Conservation (phyloP, 2,113 vertebrate genomes). For the Channa maculata region DNA sequence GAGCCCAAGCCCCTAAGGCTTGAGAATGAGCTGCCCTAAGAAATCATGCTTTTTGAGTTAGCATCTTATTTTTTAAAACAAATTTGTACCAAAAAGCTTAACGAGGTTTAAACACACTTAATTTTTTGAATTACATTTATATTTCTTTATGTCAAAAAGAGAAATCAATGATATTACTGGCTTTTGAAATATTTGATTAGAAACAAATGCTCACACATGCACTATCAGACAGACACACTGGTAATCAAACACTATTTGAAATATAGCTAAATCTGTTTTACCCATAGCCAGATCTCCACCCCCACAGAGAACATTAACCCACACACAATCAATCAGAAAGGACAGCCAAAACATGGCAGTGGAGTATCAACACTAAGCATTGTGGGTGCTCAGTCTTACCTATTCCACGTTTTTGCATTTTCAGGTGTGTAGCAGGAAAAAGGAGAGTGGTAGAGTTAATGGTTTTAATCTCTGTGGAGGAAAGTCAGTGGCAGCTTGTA, state of each 20-base stretch:
- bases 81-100: too few species aligned
- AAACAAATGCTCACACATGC: constrained; percentile 6
- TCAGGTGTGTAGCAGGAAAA: not conserved
- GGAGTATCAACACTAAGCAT: constrained; percentile 43
- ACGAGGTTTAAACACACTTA: too few species aligned
- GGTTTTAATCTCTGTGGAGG: too few species aligned
- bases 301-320: constrained; percentile 32
- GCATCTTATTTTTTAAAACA: too few species aligned
- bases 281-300: constrained; percentile 4
- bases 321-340: constrained; percentile 37
- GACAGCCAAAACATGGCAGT: constrained; percentile 70
- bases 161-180: too few species aligned
- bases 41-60: too few species aligned
- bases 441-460: not conserved
- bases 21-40: too few species aligned
- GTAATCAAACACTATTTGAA: too few species aligned
- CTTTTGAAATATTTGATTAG: not conserved
- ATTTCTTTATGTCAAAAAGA: too few species aligned
- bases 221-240: not conserved
- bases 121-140: too few species aligned
- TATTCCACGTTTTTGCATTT: not conserved
- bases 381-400: constrained; percentile 34
- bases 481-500: constrained; percentile 13
- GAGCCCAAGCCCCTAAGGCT: too few species aligned
- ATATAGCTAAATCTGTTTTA: too few species aligned